Base-by-base conservation (phyloP, 2,888 invertebrate species). In the Zaprionus bogoriensis region DNA sequence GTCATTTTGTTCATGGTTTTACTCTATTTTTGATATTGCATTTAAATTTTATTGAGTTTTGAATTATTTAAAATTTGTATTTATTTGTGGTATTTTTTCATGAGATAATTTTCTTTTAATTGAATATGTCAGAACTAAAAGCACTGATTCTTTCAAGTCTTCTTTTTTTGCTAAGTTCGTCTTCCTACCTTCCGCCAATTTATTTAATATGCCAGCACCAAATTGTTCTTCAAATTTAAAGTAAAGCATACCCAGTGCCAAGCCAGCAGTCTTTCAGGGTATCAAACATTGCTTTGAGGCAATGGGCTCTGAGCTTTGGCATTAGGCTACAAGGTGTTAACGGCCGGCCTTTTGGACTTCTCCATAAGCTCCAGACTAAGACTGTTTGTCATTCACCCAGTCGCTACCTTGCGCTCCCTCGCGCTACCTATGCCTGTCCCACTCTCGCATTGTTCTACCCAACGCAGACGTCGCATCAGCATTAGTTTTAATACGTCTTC, bases 311-410 rank as follows among this genome's bases (percentile, higher is more conserved):
- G 80, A 87, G 87, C 80, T 84, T 87, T 80, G 80, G 85, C 80
- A 87, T 80, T 87, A 87, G 80, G 86, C 87, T 87, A 87, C 80
- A 87, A 80, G 80, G 80, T 80, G 80, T 87, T 80, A 80, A 80
- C 80, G 79, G 79, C 65, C 75, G 82, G 84, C 80, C 80, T 80
- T 80, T 87, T 80, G 87, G 80, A 80, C 87, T 81, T 77, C 85
- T 81, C 82, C 87, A 67, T 80, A 77, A 80, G 87, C 87, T 84
- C 42, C 78, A 55, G 63, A 66, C 81, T 83, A 68, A 84, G 87
- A 77, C 87, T 80, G 77, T 77, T 77, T 79, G 66, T 76, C 54
- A 58, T 57, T 57, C 74, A 63, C 28, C 38, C 55, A 7, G 22
- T 14, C 17, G 6, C 9, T 38, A 5, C 25, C 10, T n/a, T n/a